Evolutionary conservation across 2,113 vertebrate species (phyloP).

Genomic region (Burhinus bistriatus): DNA sequence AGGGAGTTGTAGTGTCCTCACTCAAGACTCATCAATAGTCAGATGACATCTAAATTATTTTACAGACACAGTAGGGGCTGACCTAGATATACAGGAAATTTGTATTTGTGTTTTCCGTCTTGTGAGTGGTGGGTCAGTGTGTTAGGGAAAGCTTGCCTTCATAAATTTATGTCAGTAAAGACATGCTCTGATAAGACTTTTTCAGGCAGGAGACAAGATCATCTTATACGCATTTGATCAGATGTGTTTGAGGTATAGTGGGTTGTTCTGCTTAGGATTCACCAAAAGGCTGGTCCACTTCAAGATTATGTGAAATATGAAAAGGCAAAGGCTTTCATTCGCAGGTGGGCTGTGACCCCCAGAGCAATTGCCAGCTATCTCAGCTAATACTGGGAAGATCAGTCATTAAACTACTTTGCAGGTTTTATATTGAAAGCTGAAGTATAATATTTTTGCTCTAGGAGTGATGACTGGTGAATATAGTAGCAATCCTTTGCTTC

Average conservation of each 20-base stretch:
- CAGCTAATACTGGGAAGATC: neutral
- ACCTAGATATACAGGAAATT: neutral
- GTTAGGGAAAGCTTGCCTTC: neutral
- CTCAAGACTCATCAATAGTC: neutral
- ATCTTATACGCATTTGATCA: rapidly evolving
- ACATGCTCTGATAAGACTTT: neutral
- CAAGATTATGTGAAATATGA: neutral
- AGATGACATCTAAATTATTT: neutral
- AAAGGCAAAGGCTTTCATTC: neutral
- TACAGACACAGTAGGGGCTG: neutral
- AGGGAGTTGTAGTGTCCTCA: neutral
- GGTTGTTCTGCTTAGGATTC: neutral
- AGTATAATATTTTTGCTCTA: neutral
- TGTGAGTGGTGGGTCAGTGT: neutral
- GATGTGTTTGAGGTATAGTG: neutral
- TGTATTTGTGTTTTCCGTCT: neutral
- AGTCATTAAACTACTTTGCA: neutral
- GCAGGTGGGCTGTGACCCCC: neutral
- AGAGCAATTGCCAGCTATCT: neutral
- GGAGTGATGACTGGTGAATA: neutral
- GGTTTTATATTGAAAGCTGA: neutral
- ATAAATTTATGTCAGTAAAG: neutral
- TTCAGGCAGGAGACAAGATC: neutral
- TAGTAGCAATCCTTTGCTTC: neutral
- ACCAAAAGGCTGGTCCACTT: neutral